Evolutionary conservation across 2,888 invertebrate species (phyloP), one percentile per base, ranked within the genome.

Genomic region (Chesias legatella): DNA sequence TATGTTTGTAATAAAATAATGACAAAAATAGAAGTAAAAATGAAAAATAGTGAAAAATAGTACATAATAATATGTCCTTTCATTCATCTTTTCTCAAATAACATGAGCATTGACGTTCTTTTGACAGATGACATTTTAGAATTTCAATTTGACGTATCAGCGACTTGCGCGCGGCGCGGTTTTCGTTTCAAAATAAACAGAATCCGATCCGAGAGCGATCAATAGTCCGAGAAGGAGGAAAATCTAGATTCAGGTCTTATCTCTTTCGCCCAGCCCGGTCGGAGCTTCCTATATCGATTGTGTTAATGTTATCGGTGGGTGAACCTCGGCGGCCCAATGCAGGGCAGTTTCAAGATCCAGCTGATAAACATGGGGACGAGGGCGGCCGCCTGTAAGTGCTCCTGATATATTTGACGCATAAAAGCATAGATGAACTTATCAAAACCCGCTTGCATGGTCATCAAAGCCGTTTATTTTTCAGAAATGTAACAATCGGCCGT

Each of bases 301-400:
- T 66, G 58, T 66, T 58, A 48, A 62, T 71, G 68, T 51, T 65
- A 65, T 62, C 63, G 61, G 67, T 57, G 64, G 60, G 67, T 58
- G 67, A 56, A 56, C 67, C 64, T 66, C 73, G 65, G 66, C 76
- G 70, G 63, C 70, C 74, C 71, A 81, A 91, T 91, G 91, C 91
- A 91, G 83, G 91, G 91, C 82, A 91, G 91, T 79, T 91, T 91
- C 84, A 91, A 89, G 89, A 91, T 91, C 67, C 91, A 91, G 76
- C 90, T 91, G 67, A 91, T 92, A 85, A 94, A 92, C 86, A 96
- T 96, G 96, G 96, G 96, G 84, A 97, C 96, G 63, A 92, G 95
- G 90, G 95, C 95, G 78, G 96, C 96, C 78, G 95, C 96, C 79
- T 97, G 96, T 96, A 91, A 95, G 95, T 66, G 53, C 34, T 37